A percentile compares a stretch with the other conserved stretches of the same genome.
phyloP scores from a whole-genome alignment of 2,113 vertebrate species.

The Choloepus hoffmanni region DNA sequence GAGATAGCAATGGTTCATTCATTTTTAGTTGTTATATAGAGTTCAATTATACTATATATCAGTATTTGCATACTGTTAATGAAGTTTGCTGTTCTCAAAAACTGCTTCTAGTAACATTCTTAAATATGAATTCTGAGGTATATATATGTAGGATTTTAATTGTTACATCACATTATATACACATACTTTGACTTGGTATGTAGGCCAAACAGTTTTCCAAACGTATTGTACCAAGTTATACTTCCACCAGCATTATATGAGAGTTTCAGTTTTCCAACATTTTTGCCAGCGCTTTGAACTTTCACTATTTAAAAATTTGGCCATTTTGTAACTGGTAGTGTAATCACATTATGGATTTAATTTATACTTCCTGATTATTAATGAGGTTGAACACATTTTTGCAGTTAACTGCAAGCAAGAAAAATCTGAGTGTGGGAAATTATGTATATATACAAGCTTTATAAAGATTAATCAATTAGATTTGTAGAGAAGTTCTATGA shows the following conservation, averaged over 20 bases:
- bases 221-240: neutral
- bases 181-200: neutral
- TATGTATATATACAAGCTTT: neutral
- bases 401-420: neutral
- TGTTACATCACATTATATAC: neutral
- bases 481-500: neutral
- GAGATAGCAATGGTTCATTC: neutral
- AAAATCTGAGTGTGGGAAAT: neutral
- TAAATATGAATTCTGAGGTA: conserved; percentile 15
- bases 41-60: neutral
- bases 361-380: neutral
- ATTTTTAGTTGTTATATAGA: neutral
- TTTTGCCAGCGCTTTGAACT: neutral
- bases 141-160: neutral
- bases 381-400: neutral
- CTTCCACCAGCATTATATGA: neutral
- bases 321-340: neutral
- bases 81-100: neutral
- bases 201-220: neutral
- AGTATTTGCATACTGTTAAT: neutral
- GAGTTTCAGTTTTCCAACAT: neutral
- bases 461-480: neutral
- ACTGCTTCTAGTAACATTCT: neutral
- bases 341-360: neutral
- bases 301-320: neutral